A percentile compares a stretch with the other conserved stretches of the same genome.
phyloP scores from a whole-genome alignment of 2,113 vertebrate genomes.

The Rhagologus leucostigma region DNA sequence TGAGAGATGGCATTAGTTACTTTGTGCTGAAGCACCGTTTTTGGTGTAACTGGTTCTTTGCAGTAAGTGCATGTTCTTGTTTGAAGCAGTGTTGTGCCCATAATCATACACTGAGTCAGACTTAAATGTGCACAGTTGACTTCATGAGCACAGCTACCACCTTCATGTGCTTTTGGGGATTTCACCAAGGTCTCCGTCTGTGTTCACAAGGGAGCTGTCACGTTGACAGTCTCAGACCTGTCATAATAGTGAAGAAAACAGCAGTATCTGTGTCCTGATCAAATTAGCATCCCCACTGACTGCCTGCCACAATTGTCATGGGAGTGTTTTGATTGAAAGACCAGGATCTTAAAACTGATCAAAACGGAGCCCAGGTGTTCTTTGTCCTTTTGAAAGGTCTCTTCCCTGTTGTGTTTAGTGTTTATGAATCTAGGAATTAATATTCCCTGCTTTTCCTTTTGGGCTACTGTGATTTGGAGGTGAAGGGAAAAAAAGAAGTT shows the following conservation, averaged over 20 bases:
- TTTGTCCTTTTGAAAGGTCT: background rate
- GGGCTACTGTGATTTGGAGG: background rate
- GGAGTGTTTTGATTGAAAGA: background rate
- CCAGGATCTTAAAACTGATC: background rate
- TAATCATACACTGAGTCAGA: background rate
- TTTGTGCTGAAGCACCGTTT: background rate
- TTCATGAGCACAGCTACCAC: background rate
- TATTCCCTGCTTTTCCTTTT: background rate
- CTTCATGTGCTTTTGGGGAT: background rate
- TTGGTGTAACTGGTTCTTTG: background rate
- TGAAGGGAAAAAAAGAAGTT: background rate
- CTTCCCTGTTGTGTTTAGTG: background rate
- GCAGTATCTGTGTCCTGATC: background rate
- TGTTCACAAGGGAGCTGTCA: background rate
- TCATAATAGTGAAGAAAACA: background rate
- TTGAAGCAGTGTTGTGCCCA: background rate
- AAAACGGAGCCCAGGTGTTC: background rate
- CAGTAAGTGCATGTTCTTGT: background rate
- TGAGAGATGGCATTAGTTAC: background rate
- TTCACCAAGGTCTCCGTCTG: background rate
- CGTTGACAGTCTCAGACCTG: background rate
- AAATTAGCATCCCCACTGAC: background rate
- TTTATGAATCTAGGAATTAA: background rate
- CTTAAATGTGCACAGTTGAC: background rate
- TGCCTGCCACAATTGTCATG: background rate